A percentile compares a stretch with the other conserved stretches of the same genome.
Conservation (phyloP, 53 echinoderm and acorn worm genomes). For the Actinopyga echinites region DNA sequence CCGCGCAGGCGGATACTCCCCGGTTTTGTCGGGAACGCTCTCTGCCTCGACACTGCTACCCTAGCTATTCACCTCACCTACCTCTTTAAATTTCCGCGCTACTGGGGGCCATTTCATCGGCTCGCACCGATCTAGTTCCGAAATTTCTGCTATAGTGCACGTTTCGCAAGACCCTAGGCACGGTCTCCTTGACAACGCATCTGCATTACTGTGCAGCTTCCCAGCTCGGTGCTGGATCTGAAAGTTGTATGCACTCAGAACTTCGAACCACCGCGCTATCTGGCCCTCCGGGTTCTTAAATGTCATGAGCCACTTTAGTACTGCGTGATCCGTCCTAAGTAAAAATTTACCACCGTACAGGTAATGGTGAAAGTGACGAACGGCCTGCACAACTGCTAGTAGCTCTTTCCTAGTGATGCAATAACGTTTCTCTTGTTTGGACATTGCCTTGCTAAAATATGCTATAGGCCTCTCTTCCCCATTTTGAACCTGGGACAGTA, state of each 20-base stretch:
- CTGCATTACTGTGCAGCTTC: background rate
- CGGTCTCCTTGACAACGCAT: background rate
- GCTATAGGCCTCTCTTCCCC: background rate
- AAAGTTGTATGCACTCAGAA: background rate
- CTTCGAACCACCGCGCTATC: background rate
- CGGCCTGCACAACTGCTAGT: background rate
- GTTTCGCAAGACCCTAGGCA: background rate
- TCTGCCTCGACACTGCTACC: no score
- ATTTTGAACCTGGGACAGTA: constrained; percentile 7
- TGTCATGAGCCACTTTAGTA: background rate
- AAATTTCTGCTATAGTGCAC: background rate
- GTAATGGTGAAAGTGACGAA: background rate
- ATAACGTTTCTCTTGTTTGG: background rate
- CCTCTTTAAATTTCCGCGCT: no score
- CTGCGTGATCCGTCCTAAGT: background rate
- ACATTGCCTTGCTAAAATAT: background rate
- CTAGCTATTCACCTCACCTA: no score
- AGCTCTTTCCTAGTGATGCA: constrained; percentile 21
- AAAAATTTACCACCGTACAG: background rate
- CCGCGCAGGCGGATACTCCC: no score
- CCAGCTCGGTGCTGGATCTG: background rate
- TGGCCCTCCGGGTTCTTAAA: constrained; percentile 1
- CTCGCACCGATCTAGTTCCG: no score
- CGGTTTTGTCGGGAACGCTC: no score
- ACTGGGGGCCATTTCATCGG: no score